Percentiles rank a stretch among this genome's conserved stretches.
Conservation (phyloP, 2,113 vertebrate genomes). For the Corythaixoides concolor region DNA sequence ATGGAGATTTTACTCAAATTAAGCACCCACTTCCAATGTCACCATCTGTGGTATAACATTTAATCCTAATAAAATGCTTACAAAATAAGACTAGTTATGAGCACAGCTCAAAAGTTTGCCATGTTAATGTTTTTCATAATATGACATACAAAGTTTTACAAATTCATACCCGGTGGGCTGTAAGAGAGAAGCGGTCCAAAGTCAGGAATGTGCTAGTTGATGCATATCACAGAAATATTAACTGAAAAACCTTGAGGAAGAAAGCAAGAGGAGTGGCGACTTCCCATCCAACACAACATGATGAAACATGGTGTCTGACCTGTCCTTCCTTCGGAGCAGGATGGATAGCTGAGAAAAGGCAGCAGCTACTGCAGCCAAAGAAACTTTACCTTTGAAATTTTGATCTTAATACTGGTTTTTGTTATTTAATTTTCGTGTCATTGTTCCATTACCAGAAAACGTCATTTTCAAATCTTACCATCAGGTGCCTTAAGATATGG, state of each 20-base stretch:
- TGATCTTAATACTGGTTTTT: not conserved
- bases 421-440: not conserved
- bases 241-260: not conserved
- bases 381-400: not conserved
- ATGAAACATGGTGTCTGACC: not conserved
- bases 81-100: not conserved
- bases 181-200: not conserved
- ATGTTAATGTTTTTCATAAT: not conserved
- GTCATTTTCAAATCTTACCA: not conserved
- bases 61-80: not conserved
- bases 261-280: not conserved
- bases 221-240: not conserved
- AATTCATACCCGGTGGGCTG: not conserved
- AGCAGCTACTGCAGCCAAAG: not conserved
- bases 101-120: not conserved
- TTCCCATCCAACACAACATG: not conserved
- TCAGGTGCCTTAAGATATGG: not conserved
- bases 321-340: not conserved
- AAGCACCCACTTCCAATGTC: not conserved
- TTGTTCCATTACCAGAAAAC: not conserved
- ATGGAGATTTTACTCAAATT: not conserved
- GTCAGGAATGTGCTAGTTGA: not conserved
- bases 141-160: fast-evolving
- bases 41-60: slow-evolving; percentile 39
- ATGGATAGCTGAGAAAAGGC: not conserved